Evolutionary conservation across 2,113 vertebrate species (phyloP).

Genomic region (Platysternon megacephalum): DNA sequence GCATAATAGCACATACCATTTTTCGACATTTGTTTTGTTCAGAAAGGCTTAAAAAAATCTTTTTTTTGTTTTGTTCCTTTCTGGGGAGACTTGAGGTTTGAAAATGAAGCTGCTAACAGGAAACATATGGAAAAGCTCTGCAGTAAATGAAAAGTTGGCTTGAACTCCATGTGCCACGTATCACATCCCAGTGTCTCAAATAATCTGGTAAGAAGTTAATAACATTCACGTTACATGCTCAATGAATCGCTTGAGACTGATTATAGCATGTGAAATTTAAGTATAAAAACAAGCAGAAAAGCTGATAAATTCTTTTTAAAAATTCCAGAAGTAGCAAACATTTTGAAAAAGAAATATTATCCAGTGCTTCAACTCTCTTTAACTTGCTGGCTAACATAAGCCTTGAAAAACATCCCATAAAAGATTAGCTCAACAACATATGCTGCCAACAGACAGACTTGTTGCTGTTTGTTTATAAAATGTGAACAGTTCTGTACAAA

Average conservation of each 20-base stretch:
- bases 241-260: background rate
- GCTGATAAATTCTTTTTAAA: background rate
- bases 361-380: background rate
- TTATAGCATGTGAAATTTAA: constrained; percentile 11
- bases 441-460: constrained; percentile 52
- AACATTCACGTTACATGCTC: constrained; percentile 40
- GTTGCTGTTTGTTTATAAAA: constrained; percentile 52
- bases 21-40: background rate
- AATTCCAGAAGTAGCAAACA: constrained; percentile 42
- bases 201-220: constrained; percentile 72
- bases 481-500: constrained; percentile 39
- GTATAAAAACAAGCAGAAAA: constrained; percentile 38
- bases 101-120: constrained; percentile 84
- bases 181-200: constrained; percentile 81
- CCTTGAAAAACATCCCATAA: constrained; percentile 37
- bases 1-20: background rate
- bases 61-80: constrained; percentile 69
- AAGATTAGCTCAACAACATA: constrained; percentile 31
- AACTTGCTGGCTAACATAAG: constrained; percentile 37
- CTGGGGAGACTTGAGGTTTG: constrained; percentile 63
- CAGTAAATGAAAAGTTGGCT: constrained; percentile 84
- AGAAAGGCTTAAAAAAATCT: constrained; percentile 38
- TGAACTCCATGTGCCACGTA: constrained; percentile 89
- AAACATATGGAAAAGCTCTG: constrained; percentile 96
- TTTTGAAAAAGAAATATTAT: constrained; percentile 31